phyloP scores from a whole-genome alignment of 1,140 invertebrate genomes.

The Diabrotica virgifera region DNA sequence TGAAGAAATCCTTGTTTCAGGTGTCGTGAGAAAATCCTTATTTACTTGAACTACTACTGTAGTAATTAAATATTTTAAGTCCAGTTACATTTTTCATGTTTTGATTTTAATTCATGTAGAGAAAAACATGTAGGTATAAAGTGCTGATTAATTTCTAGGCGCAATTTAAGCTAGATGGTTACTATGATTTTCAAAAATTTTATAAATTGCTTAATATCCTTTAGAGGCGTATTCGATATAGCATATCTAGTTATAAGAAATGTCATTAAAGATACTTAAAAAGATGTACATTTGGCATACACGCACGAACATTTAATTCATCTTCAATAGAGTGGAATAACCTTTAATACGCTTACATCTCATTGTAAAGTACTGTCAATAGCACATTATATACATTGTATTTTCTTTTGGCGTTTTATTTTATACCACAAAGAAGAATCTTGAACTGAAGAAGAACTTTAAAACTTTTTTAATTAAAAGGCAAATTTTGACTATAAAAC shows the following conservation, averaged over 20 bases:
- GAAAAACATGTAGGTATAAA: too few species aligned
- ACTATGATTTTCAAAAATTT: slow-evolving; percentile 1
- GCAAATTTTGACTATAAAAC: too few species aligned
- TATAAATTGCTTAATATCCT: not conserved
- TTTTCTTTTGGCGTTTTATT: slow-evolving; percentile 27
- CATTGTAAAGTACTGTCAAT: slow-evolving; percentile 32
- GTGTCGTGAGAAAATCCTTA: too few species aligned
- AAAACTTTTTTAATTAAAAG: too few species aligned
- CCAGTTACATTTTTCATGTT: too few species aligned
- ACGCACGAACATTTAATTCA: slow-evolving; percentile 21
- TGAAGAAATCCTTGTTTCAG: too few species aligned
- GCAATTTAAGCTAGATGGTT: not conserved
- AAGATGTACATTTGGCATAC: slow-evolving; percentile 3
- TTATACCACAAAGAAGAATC: too few species aligned
- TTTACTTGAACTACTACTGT: too few species aligned
- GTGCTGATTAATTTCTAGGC: not conserved
- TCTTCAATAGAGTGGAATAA: slow-evolving; percentile 26
- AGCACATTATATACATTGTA: slow-evolving; percentile 38
- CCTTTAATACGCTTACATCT: slow-evolving; percentile 29
- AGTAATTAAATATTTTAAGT: too few species aligned
- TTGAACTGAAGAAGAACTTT: too few species aligned
- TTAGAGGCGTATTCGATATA: not conserved
- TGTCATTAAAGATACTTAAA: not conserved
- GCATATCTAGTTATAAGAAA: not conserved
- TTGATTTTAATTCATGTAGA: too few species aligned